Conservation (phyloP, 2,888 invertebrate genomes). For the Tinea pellionella region DNA sequence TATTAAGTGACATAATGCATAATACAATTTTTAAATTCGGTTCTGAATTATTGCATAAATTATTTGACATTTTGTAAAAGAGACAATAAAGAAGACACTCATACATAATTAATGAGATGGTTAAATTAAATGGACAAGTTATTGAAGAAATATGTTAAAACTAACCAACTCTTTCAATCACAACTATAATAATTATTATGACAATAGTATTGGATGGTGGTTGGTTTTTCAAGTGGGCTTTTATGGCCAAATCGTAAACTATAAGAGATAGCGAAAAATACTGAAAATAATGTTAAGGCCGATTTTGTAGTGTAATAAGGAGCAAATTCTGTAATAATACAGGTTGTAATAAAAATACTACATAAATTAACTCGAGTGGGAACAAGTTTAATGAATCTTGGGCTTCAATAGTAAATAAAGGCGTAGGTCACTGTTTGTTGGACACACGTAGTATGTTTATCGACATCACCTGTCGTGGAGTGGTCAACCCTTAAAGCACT, state of each 20-base stretch:
- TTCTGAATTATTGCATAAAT: constrained; percentile 54
- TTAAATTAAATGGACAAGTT: constrained; percentile 42
- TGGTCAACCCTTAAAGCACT: constrained; percentile 59
- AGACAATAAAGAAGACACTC: constrained; percentile 49
- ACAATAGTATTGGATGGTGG: too few species aligned
- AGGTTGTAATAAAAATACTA: too few species aligned
- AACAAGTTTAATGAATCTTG: too few species aligned
- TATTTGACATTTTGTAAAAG: constrained; percentile 41
- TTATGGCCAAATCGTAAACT: too few species aligned
- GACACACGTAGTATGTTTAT: constrained; percentile 34
- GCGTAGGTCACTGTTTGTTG: constrained; percentile 36
- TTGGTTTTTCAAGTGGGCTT: too few species aligned
- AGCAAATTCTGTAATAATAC: too few species aligned
- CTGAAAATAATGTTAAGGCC: too few species aligned
- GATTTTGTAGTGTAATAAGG: too few species aligned
- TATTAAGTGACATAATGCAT: constrained; percentile 64
- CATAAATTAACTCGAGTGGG: neutral
- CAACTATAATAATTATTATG: neutral
- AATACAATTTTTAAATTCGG: constrained; percentile 51
- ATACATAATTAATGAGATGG: constrained; percentile 47
- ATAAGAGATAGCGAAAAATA: too few species aligned
- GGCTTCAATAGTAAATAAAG: neutral
- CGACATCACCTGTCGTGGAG: constrained; percentile 44
- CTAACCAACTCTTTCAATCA: neutral
- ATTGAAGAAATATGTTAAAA: constrained; percentile 48